Evolutionary conservation across 2,797 vertebrate species (phyloP), one percentile per base, ranked within the genome.

Genomic region (Geotrypetes seraphini): DNA sequence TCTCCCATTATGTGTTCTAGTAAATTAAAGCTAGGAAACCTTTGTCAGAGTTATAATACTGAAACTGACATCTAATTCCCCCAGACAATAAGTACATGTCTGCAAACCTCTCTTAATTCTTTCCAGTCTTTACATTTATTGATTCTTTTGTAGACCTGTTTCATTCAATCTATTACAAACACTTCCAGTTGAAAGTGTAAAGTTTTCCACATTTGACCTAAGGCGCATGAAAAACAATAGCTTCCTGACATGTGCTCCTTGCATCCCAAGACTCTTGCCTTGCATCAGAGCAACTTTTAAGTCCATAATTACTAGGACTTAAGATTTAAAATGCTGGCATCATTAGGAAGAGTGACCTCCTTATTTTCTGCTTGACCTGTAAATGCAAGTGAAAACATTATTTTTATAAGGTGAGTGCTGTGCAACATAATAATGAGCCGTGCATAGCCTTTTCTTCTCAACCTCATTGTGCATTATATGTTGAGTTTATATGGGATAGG

Each of bases 41-140:
- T 83, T 83, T 86, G 75, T 83, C 75, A 69, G 62, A 76, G 53
- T 74, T 74, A 54, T 32, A 79, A 71, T 70, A 60, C 71, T 76
- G 66, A 59, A 79, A 69, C 74, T 73, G 78, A 82, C 74, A 69
- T 71, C 71, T 81, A 83, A 84, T 87, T 87, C 85, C 78, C 73
- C 67, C 60, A 57, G 81, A 84, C 76, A 81, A 84, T 76, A 78
- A 71, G 60, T 70, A 77, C 79, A 76, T 63, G 69, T 50, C 71
- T 64, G 47, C 28, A 24, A 56, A 57, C 56, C 55, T 68, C 53
- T 59, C 63, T n/a, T 77, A 66, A 78, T 81, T 79, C 79, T 78
- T 75, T 71, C 63, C 69, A 74, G 72, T 75, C 79, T 81, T 83
- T 81, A 79, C 75, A 72, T 75, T 57, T 83, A 85, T 87, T 70